Base-by-base conservation (phyloP, 2,113 vertebrate genomes). In the Casuarius casuarius region DNA sequence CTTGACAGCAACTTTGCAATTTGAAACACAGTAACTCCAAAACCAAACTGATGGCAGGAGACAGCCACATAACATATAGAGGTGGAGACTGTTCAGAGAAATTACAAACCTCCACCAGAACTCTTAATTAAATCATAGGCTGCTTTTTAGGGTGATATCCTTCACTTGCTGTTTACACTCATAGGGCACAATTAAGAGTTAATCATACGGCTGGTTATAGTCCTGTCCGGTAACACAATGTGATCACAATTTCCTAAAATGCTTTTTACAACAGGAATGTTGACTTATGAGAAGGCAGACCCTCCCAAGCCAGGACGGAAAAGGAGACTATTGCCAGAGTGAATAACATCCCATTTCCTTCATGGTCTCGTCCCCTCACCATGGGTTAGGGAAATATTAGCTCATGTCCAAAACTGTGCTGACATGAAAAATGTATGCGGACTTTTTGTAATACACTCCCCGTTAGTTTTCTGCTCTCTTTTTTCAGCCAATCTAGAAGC, bases 291-390 rank as follows among this genome's bases (percentile, higher is more conserved):
- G 91, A 94, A 83, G 51, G 54, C 17, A 92, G 67, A 46, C 89
- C 75, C 61, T 95, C 91, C 84, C 87, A 84, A 62, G 63, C 48
- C 72, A 67, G 84, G 46, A 94, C 70, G 71, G 84, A 95, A 97
- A 97, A 61, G 56, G 18, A 28, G 80, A 94, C 35, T 73, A 93
- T 80, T 31, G 81, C 71, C 84, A 92, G 74, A 85, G n/a, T 67
- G 67, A 91, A 21, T 80, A 95, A 88, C 81, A 76, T 72, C 74
- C 51, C 31, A 9, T 85, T 96, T 94, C 95, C 87, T 82, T 89
- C 33, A 26, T 6, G 25, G 54, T 59, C 84, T 74, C 63, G 67
- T 80, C 75, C 58, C 46, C 89, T 91, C 49, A 85, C 35, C 35
- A 56, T 22, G 16, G 75, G 19, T 71, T 74, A 88, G 67, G 78